Percentiles rank a stretch among this genome's conserved stretches.
phyloP scores from a whole-genome alignment of 2,888 invertebrate genomes.

The Phrixothrix hirtus region DNA sequence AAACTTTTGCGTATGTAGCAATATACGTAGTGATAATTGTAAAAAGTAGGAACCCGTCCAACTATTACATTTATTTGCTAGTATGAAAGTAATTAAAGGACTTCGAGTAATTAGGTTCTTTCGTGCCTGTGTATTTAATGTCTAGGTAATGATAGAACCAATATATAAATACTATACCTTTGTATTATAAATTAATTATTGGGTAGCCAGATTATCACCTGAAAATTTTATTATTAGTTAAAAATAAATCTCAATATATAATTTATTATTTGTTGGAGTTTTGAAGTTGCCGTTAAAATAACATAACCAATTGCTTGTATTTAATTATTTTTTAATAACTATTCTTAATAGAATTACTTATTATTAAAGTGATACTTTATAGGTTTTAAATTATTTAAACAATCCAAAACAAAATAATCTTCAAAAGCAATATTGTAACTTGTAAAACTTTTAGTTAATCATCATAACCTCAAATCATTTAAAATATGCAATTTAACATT shows the following conservation, averaged over 20 bases:
- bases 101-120: constrained; percentile 14
- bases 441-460: too few relatives aligned
- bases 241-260: background rate
- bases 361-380: too few relatives aligned
- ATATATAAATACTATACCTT: constrained; percentile 23
- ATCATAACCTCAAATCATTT: too few relatives aligned
- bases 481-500: too few relatives aligned
- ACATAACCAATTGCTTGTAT: background rate
- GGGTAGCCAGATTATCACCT: constrained; percentile 4
- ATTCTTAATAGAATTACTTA: too few relatives aligned
- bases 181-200: constrained; percentile 26
- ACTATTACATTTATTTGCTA: background rate
- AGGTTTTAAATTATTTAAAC: too few relatives aligned
- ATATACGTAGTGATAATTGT: constrained; percentile 12
- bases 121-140: constrained; percentile 27
- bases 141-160: constrained; percentile 23
- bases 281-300: background rate
- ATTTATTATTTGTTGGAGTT: background rate
- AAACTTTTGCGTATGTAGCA: constrained; percentile 3
- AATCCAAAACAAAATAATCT: too few relatives aligned
- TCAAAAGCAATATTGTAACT: too few relatives aligned
- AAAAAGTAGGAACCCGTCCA: constrained; percentile 29
- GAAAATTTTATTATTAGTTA: constrained; percentile 4
- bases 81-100: constrained; percentile 6
- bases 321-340: too few relatives aligned